These are phyloP conservation scores for Mesorhabditis spiculigera DNA, from an alignment of 2,888 invertebrate species.

Conservation along the genomic window DNA sequence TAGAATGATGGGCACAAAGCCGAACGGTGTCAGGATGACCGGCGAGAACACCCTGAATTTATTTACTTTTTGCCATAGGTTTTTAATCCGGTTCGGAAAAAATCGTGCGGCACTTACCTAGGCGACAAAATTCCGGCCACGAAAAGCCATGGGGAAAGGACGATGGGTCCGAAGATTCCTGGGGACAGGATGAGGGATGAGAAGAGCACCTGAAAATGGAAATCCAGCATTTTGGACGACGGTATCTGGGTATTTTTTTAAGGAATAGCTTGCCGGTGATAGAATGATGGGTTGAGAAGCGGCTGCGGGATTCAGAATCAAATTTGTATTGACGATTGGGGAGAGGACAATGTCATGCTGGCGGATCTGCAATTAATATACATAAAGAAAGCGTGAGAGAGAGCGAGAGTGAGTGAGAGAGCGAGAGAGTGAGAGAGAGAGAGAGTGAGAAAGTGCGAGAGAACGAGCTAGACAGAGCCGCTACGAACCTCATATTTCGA, in stretches of 20 bases:
- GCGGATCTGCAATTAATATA: background rate
- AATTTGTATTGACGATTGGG: background rate
- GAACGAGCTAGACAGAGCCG: no score
- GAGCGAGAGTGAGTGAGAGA: no score
- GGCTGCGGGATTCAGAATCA: background rate
- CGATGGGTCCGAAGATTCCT: constrained; percentile 6
- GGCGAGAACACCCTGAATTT: constrained; percentile 11
- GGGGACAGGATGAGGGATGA: constrained; percentile 7
- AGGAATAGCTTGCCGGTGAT: constrained; percentile 4
- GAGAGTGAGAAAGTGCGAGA: no score
- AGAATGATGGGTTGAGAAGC: background rate
- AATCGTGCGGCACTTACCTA: background rate
- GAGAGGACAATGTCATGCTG: constrained; percentile 1
- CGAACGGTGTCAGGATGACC: constrained; percentile 1
- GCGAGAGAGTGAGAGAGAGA: no score
- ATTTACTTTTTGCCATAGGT: no score
- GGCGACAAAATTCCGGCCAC: background rate
- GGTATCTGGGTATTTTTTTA: no score
- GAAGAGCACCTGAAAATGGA: background rate
- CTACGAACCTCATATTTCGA: constrained; percentile 17
- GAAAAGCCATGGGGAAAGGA: constrained; percentile 5
- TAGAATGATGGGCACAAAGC: constrained; percentile 5
- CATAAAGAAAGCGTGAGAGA: no score
- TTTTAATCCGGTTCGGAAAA: no score
- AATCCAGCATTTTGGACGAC: background rate